Percentiles rank a stretch among this genome's conserved stretches.
phyloP scores from a whole-genome alignment of 1,140 invertebrate species.

The Musca domestica region DNA sequence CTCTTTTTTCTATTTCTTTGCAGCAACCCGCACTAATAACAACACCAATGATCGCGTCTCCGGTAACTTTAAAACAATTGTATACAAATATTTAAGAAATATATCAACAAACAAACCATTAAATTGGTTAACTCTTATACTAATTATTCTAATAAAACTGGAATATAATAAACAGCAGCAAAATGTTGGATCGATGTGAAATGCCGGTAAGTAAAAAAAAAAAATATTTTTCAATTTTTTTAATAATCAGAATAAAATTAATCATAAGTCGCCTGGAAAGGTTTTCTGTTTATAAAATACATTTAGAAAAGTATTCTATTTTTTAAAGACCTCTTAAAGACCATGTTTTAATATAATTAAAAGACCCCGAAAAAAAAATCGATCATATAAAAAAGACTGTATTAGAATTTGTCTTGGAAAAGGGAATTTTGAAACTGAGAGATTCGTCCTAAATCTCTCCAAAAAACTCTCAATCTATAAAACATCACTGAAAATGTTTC shows the following conservation, averaged over 20 bases:
- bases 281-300: too few relatives aligned
- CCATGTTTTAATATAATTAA: too few relatives aligned
- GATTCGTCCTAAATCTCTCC: too few relatives aligned
- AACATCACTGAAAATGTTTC: too few relatives aligned
- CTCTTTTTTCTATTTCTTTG: neutral
- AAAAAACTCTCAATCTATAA: too few relatives aligned
- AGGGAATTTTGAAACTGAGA: too few relatives aligned
- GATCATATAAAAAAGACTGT: slow-evolving; percentile 5
- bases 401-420: too few relatives aligned
- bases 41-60: slow-evolving; percentile 27
- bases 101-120: neutral
- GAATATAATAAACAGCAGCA: slow-evolving; percentile 28
- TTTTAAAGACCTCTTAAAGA: too few relatives aligned
- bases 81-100: slow-evolving; percentile 10
- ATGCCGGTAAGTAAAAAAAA: slow-evolving; percentile 47
- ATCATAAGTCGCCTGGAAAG: too few relatives aligned
- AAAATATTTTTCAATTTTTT: too few relatives aligned
- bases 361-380: neutral
- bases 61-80: slow-evolving; percentile 18
- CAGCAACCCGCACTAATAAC: slow-evolving; percentile 9
- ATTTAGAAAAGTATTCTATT: too few relatives aligned
- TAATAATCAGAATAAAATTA: too few relatives aligned
- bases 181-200: slow-evolving; percentile 53
- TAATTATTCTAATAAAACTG: slow-evolving; percentile 6
- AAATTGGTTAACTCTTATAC: neutral